Evolutionary conservation across 2,113 vertebrate species (phyloP), one percentile per base, ranked within the genome.

Genomic region (Grammomys dolichurus): DNA sequence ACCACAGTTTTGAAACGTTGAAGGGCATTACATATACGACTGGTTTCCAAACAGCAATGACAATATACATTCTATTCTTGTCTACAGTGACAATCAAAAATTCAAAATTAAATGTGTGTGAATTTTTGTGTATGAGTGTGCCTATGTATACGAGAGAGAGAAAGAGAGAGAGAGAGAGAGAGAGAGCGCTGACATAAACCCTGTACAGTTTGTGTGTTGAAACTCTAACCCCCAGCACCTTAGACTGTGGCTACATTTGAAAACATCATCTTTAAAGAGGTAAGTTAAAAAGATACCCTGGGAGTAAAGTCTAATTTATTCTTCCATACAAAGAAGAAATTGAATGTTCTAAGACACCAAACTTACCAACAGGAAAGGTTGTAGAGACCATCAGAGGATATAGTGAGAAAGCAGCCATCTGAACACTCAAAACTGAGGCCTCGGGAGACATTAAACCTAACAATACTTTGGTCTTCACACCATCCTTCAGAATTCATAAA

Each of bases 41-140:
- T 8, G 67, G 63, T 85, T 94, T 86, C 43, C 94, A 73, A 90
- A 58, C 13, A 78, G 76, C 76, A 90, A 9, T 51, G 56, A 89
- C 24, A n/a, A 48, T 36, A 77, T 6, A 40, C n/a, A 87, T 54
- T 22, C 3, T 63, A 87, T 51, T 19, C 0, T 10, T 85, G 14
- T 56, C 43, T 89, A 51, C 16, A 90, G 82, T 84, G 70, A 28
- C 51, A 85, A 40, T 72, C 9, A 69, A 22, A 94, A 58, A 56
- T 54, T 72, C 9, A 69, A 22, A 94, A 58, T 48, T 54, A 65
- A 54, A 81, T 72, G 13, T 60, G 16, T 19, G 26, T 24, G 11
- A n/a, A 56, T 72, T 13, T 9, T 7, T 10, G 3, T 65, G 3
- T 80, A 17, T 80, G 7, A 17, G 43, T 76, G 31, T 20, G 10